Conservation (phyloP, 2,797 vertebrate genomes). For the Myripristis murdjan region DNA sequence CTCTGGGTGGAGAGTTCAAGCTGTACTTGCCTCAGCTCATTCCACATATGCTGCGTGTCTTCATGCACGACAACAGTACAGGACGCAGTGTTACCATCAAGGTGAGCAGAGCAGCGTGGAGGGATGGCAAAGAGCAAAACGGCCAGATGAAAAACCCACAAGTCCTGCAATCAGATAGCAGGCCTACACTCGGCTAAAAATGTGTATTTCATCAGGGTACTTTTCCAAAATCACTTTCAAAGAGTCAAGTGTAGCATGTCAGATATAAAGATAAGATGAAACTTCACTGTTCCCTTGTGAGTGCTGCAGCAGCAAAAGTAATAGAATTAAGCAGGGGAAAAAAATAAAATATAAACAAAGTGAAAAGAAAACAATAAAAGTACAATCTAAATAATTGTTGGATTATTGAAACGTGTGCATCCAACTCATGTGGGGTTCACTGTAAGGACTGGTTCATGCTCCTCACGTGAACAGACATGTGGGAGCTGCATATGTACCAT, state of each 20-base stretch:
- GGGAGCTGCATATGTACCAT: no score
- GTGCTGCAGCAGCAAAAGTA: not conserved
- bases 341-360: not conserved
- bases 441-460: no score
- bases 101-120: slow-evolving; percentile 82
- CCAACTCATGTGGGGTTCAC: no score
- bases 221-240: no score
- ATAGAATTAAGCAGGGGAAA: not conserved
- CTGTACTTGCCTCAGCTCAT: slow-evolving; percentile 98
- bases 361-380: not conserved
- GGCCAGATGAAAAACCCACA: not conserved
- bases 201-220: not conserved
- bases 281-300: no score
- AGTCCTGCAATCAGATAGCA: not conserved
- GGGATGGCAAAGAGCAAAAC: not conserved
- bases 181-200: not conserved
- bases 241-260: no score
- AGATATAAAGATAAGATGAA: no score
- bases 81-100: slow-evolving; percentile 96
- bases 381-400: not conserved
- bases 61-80: slow-evolving; percentile 98
- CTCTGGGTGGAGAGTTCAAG: slow-evolving; percentile 97
- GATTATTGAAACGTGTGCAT: no score
- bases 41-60: slow-evolving; percentile 97
- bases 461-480: no score